Conservation (phyloP, 2,797 vertebrate genomes). For the Pipistrellus kuhlii region DNA sequence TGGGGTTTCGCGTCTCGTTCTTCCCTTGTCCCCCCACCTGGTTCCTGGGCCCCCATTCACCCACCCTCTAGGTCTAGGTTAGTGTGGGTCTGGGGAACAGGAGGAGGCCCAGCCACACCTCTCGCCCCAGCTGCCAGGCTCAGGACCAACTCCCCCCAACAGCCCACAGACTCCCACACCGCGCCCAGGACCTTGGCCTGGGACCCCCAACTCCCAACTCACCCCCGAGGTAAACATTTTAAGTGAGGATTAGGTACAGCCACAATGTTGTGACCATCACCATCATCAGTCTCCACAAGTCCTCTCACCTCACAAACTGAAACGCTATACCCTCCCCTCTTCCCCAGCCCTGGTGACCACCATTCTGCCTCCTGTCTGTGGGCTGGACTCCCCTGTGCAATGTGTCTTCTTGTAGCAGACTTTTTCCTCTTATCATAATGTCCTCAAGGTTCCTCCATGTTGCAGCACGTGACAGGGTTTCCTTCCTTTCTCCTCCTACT, state of each 20-base stretch:
- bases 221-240: constrained; percentile 27
- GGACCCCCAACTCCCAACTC: neutral
- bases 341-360: neutral
- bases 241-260: neutral
- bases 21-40: neutral
- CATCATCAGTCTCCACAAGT: neutral
- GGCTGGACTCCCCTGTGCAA: neutral
- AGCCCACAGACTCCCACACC: rapidly evolving
- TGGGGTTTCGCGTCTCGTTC: too few species aligned
- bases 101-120: neutral
- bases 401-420: neutral
- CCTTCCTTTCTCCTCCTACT: neutral
- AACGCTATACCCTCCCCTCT: neutral
- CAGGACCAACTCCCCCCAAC: rapidly evolving
- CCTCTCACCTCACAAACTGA: neutral
- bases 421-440: neutral
- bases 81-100: rapidly evolving
- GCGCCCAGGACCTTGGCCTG: rapidly evolving
- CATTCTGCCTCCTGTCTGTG: neutral
- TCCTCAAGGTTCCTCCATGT: neutral
- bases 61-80: neutral
- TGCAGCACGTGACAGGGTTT: neutral
- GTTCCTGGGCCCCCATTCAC: neutral
- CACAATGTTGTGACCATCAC: neutral
- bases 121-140: too few species aligned